Evolutionary conservation across 92 coral and sea anemone genomes (phyloP).

Genomic region (Actinostola sp.): DNA sequence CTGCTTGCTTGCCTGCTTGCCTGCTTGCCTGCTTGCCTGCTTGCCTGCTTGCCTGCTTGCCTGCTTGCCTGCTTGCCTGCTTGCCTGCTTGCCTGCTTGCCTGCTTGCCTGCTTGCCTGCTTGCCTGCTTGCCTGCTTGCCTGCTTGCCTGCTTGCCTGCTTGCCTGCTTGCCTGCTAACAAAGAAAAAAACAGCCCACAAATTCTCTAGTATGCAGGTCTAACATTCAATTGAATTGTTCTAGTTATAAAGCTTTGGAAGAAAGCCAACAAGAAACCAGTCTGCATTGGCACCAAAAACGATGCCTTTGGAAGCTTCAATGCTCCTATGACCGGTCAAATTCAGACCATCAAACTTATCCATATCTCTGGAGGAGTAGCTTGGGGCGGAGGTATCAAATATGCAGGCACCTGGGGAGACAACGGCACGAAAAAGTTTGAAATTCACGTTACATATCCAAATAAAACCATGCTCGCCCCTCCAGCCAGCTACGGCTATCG

Average conservation of each 20-base stretch:
- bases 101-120: no score
- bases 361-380: constrained; percentile 27
- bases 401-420: constrained; percentile 19
- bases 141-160: no score
- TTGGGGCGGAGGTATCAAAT: neutral
- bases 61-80: no score
- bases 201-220: no score
- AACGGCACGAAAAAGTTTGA: neutral
- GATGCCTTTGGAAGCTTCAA: constrained; percentile 3
- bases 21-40: no score
- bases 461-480: constrained; percentile 1
- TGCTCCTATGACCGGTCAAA: constrained; percentile 1
- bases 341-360: constrained; percentile 1
- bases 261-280: neutral
- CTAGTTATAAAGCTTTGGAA: neutral
- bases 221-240: neutral
- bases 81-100: no score
- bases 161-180: no score
- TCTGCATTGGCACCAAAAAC: constrained; percentile 16
- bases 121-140: no score
- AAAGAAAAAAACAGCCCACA: no score
- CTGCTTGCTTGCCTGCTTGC: no score
- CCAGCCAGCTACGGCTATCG: neutral
- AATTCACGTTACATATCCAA: constrained; percentile 7
- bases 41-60: no score